These are phyloP conservation scores for Blomia tropicalis DNA, from an alignment of 2,888 invertebrate species.

Conservation along the genomic window DNA sequence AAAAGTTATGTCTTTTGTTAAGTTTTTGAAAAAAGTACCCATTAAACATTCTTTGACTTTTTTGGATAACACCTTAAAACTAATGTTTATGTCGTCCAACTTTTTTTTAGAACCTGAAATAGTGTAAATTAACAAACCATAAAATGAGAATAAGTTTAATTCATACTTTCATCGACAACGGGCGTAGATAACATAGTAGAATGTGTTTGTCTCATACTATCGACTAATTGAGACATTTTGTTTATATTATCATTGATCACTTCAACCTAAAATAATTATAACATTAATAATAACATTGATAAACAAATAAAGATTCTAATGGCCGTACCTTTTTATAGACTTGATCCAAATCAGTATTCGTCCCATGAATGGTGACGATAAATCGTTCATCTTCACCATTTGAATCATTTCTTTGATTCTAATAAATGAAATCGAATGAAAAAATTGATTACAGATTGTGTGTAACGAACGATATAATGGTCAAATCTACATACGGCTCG, in stretches of 20 bases:
- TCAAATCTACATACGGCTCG: neutral
- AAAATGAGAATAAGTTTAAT: neutral
- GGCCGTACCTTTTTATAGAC: conserved; percentile 17
- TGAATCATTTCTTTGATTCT: conserved; percentile 3
- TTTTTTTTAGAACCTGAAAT: conserved; percentile 78
- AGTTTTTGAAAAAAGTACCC: conserved; percentile 41
- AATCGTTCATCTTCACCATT: neutral
- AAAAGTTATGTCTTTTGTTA: neutral
- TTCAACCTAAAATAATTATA: conserved; percentile 76
- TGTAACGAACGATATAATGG: neutral
- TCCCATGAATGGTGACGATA: neutral
- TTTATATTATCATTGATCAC: conserved; percentile 99
- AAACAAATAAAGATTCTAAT: neutral
- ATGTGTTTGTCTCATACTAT: conserved; percentile 88
- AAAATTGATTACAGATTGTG: no score
- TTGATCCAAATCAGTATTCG: conserved; percentile 7
- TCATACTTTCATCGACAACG: conserved; percentile 85
- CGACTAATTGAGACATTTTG: conserved; percentile 56
- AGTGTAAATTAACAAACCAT: conserved; percentile 41
- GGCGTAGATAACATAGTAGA: conserved; percentile 96
- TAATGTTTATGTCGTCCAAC: conserved; percentile 98
- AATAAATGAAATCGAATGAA: neutral
- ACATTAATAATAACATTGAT: neutral
- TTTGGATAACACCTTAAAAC: conserved; percentile 99
- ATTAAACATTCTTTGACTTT: conserved; percentile 98